Evolutionary conservation across 2,113 vertebrate species (phyloP).

Genomic region (Strigops habroptila): DNA sequence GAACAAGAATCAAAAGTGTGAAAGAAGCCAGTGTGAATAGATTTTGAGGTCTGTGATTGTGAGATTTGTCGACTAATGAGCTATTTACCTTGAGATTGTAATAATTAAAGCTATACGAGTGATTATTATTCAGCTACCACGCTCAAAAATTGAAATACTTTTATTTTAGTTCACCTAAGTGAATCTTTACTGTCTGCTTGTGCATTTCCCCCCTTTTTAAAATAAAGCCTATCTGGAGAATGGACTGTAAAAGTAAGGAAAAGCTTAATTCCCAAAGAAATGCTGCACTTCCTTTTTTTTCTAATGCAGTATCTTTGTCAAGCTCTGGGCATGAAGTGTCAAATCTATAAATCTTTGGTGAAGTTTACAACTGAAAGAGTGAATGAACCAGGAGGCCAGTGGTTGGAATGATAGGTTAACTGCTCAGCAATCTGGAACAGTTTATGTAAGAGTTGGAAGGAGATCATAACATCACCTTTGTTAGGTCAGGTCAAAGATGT

Average conservation of each 20-base stretch:
- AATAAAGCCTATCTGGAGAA: background rate
- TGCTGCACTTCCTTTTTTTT: background rate
- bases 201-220: background rate
- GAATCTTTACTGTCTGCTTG: background rate
- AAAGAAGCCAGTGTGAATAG: background rate
- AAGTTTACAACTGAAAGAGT: background rate
- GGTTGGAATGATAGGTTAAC: background rate
- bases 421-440: background rate
- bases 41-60: background rate
- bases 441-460: background rate
- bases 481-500: background rate
- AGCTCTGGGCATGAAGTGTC: background rate
- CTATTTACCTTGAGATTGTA: background rate
- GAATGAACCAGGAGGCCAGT: background rate
- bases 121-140: background rate
- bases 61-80: background rate
- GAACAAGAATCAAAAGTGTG: background rate
- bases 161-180: background rate
- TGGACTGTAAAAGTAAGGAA: background rate
- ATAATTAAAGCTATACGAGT: background rate
- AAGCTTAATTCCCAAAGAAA: background rate
- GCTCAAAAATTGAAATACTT: background rate
- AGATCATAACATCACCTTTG: background rate
- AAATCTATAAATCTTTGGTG: background rate
- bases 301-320: background rate